These are phyloP conservation scores for Campylorhamphus procurvoides DNA, from an alignment of 2,113 vertebrate species.

Conservation along the genomic window DNA sequence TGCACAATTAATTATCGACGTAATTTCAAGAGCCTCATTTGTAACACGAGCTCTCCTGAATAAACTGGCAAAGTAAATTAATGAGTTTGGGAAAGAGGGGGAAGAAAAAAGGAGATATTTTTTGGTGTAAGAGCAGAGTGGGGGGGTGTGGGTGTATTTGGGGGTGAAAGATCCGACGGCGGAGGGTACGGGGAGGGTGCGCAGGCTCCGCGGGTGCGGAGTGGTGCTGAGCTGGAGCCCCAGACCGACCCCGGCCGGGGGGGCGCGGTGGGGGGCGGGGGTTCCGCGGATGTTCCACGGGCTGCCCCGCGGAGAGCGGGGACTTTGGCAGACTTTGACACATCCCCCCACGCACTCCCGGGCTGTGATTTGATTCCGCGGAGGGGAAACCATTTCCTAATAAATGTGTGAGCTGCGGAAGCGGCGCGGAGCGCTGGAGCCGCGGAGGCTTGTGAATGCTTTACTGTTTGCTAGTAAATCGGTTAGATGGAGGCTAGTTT, in stretches of 20 bases:
- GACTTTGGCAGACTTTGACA: background rate
- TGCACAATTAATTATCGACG: slow-evolving; percentile 99
- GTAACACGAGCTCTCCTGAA: slow-evolving; percentile 82
- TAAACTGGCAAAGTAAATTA: slow-evolving; percentile 78
- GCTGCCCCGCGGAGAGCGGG: background rate
- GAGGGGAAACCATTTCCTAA: slow-evolving; percentile 44
- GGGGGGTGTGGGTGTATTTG: background rate
- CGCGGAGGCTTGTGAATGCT: slow-evolving; percentile 29
- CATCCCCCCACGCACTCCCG: background rate
- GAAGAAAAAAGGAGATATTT: background rate
- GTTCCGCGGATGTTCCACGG: background rate
- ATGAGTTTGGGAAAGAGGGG: slow-evolving; percentile 70
- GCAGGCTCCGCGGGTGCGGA: background rate
- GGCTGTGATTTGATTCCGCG: slow-evolving; percentile 25
- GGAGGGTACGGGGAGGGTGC: background rate
- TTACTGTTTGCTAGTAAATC: slow-evolving; percentile 72
- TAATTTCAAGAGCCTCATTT: slow-evolving; percentile 98
- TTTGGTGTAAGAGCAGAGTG: background rate
- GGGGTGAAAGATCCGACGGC: background rate
- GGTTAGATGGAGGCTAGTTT: slow-evolving; percentile 85
- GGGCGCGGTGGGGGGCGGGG: background rate
- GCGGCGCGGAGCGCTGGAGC: slow-evolving; percentile 5
- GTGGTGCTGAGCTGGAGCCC: background rate
- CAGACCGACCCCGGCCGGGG: background rate
- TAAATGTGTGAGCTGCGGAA: slow-evolving; percentile 34